Percentiles rank a stretch among this genome's conserved stretches.
Evolutionary conservation across 2,113 vertebrate species (phyloP).

Genomic region (Australoheros scitulus): DNA sequence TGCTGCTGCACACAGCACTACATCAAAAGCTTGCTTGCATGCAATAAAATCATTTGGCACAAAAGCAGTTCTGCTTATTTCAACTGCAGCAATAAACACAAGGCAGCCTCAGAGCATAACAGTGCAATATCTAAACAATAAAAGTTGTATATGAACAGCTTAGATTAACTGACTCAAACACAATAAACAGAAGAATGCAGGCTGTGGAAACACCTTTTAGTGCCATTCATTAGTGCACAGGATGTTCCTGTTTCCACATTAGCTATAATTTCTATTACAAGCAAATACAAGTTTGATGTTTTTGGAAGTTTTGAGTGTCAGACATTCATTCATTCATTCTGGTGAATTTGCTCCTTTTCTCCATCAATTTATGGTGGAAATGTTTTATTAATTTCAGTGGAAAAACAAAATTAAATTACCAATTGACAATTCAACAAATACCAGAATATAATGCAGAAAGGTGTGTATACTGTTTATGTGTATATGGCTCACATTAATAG

Average conservation of each 20-base stretch:
- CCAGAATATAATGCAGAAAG: no score
- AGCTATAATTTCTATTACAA: neutral
- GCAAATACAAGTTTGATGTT: neutral
- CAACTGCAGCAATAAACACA: slow-evolving; percentile 2
- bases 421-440: no score
- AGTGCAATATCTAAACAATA: neutral
- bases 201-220: neutral
- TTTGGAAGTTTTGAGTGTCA: neutral
- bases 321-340: no score
- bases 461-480: no score
- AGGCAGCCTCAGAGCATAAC: neutral
- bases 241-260: neutral
- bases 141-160: neutral
- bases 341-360: no score
- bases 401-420: no score
- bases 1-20: neutral
- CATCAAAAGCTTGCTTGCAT: neutral
- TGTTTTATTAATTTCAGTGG: no score
- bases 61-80: neutral
- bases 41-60: neutral
- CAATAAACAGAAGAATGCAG: neutral
- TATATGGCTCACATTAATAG: no score
- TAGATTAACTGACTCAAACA: neutral
- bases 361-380: no score
- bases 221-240: neutral